Percentiles rank a stretch among this genome's conserved stretches.
Evolutionary conservation across 1,140 invertebrate species (phyloP).

Genomic region (Tetranychus urticae): DNA sequence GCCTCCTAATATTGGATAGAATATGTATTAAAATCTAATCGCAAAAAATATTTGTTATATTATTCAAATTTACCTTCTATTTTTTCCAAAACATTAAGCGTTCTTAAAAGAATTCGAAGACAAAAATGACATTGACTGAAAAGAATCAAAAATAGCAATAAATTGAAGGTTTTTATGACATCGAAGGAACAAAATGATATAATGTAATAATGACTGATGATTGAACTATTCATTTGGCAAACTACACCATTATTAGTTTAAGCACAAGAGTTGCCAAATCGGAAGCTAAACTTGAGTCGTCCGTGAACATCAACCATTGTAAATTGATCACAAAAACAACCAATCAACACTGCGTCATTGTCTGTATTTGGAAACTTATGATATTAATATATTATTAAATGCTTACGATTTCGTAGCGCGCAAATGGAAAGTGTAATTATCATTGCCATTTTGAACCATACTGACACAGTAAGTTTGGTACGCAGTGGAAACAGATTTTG

Average conservation of each 20-base stretch:
- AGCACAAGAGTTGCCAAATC: background rate
- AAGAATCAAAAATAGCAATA: slow-evolving; percentile 7
- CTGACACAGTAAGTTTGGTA: slow-evolving; percentile 7
- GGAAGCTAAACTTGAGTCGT: background rate
- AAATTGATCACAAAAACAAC: too few relatives aligned
- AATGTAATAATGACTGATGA: too few relatives aligned
- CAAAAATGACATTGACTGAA: slow-evolving; percentile 46
- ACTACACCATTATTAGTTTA: background rate
- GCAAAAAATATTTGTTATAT: slow-evolving; percentile 1
- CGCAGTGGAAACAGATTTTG: background rate
- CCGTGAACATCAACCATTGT: too few relatives aligned
- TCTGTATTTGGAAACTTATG: background rate
- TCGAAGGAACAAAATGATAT: background rate
- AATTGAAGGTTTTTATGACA: background rate
- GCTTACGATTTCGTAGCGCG: slow-evolving; percentile 6
- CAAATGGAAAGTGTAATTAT: slow-evolving; percentile 49
- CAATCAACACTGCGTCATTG: too few relatives aligned
- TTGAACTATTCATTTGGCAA: background rate
- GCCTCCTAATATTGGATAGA: slow-evolving; percentile 25
- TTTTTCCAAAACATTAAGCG: slow-evolving; percentile 70
- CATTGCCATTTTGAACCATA: slow-evolving; percentile 39
- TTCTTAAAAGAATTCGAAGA: slow-evolving; percentile 56
- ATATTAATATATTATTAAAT: background rate
- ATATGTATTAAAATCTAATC: background rate
- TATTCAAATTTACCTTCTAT: slow-evolving; percentile 30